Evolutionary conservation across 2,113 vertebrate genomes (phyloP).

Genomic region (Hydrochoerus hydrochaeris): DNA sequence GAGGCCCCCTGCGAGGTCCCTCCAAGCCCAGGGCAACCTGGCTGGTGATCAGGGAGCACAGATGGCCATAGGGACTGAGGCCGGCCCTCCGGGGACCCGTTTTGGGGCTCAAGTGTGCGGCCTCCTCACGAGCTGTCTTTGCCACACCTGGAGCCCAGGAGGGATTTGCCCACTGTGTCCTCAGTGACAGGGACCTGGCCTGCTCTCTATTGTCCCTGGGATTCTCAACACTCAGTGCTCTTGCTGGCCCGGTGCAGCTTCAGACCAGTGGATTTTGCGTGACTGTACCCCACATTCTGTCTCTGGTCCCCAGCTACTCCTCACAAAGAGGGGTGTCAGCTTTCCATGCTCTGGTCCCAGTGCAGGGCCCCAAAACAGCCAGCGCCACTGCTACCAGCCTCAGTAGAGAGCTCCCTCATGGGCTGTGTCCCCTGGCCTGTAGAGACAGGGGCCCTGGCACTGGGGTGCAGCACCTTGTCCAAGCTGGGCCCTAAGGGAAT

Average conservation of each 20-base stretch:
- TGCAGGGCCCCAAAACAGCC: background rate
- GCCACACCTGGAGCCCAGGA: fast-evolving
- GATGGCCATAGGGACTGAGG: background rate
- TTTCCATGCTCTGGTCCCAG: no score
- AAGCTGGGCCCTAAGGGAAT: background rate
- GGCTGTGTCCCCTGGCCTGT: background rate
- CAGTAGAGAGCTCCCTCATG: no score
- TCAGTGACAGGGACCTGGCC: background rate
- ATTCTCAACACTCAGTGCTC: fast-evolving
- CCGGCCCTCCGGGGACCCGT: background rate
- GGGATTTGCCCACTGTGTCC: fast-evolving
- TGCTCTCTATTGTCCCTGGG: fast-evolving
- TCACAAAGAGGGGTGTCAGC: background rate
- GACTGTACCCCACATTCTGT: fast-evolving
- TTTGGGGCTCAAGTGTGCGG: background rate
- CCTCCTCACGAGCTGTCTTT: background rate
- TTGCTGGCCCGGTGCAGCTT: background rate
- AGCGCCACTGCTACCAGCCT: background rate
- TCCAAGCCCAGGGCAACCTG: background rate
- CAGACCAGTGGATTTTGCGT: fast-evolving
- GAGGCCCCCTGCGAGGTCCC: background rate
- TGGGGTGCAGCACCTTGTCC: background rate
- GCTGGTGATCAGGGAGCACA: background rate
- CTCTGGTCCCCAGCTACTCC: fast-evolving
- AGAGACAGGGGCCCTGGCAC: background rate